Evolutionary conservation across 2,113 vertebrate genomes (phyloP), one percentile per base, ranked within the genome.

Genomic region (Probosciger aterrimus): DNA sequence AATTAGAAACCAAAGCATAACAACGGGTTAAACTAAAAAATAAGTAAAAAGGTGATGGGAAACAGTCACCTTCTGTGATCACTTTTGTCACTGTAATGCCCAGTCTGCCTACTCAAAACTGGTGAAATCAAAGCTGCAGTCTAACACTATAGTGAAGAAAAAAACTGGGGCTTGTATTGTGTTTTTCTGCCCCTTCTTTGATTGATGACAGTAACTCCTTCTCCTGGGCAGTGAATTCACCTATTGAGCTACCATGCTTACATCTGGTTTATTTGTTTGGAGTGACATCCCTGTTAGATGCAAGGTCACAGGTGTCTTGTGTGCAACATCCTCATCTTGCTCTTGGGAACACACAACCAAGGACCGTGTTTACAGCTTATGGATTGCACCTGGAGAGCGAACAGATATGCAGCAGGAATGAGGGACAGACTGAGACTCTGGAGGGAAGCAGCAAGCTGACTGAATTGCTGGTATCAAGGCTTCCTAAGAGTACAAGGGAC

Each of bases 111-210:
- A 5, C 37, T 63, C 11, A 9, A 65, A 86, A 43, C 44, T 30
- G 30, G 14, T 43, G 53, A 86, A 86, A 83, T 33, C 6, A 6
- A 82, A 25, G 7, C 4, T 63, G 67, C 28, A 64, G 11, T 63
- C 13, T 78, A 77, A 63, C 8, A 43, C 18, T 0, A 0, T 1
- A 69, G 28, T 1, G 3, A 62, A 69, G 11, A 18, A 77, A 49
- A 35, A 62, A 43, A 1, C 0, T n/a, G 17, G 1, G 18, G 5
- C 5, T 75, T 67, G 53, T 33, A 22, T 10, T n/a, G 24, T 52
- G 30, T 17, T 81, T 73, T 57, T 35, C 46, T 89, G 25, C 3
- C 12, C 7, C 27, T 62, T 83, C 49, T 50, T 49, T 55, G 25
- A 7, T 68, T 73, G 59, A 50, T 50, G 31, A 10, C 14, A 82